Base-by-base conservation (phyloP, 2,113 vertebrate genomes). In the Nettapus auritus region DNA sequence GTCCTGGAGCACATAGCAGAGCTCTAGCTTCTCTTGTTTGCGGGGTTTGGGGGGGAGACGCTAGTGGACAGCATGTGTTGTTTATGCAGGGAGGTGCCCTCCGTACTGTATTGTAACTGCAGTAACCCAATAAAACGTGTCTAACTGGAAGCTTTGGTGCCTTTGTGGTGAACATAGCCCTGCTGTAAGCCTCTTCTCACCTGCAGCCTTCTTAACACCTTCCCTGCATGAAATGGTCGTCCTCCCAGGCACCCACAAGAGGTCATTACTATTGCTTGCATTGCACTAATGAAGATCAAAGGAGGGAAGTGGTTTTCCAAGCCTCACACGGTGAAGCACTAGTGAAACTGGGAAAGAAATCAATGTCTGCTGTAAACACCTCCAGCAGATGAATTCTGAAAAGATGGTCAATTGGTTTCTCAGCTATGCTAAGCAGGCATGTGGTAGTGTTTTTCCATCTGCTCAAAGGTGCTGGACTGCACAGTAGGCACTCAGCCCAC, bases 51-150 rank as follows among this genome's bases (percentile, higher is more conserved):
- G 44, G 70, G 92, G 60, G 48, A 93, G 53, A 22, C 73, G 63
- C 59, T 92, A 6, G 1, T 31, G 62, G 59, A 57, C 63, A 79
- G 55, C 52, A 20, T 42, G 48, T 42, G n/a, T 44, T 69, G 68
- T 87, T 82, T 78, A 40, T 31, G 53, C 67, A 68, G 55, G 73
- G 70, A 82, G 25, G 8, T 89, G 69, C 46, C 76, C 78, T 88
- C 73, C 46, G 21, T 89, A 38, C 40, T 64, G 60, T 69, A 34
- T 69, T 94, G 87, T 92, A 80, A 73, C 19, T 36, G 48, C 53
- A 55, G 93, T 59, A 92, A 84, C 60, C 44, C 76, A 97, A 96
- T 97, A 96, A 97, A 97, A 79, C 4, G 2, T 50, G 38, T 92
- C 40, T 81, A 53, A 83, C 2, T 69, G 44, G 52, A 93, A 64